Base-by-base conservation (phyloP, 2,888 invertebrate genomes). In the Drosophila formosana region DNA sequence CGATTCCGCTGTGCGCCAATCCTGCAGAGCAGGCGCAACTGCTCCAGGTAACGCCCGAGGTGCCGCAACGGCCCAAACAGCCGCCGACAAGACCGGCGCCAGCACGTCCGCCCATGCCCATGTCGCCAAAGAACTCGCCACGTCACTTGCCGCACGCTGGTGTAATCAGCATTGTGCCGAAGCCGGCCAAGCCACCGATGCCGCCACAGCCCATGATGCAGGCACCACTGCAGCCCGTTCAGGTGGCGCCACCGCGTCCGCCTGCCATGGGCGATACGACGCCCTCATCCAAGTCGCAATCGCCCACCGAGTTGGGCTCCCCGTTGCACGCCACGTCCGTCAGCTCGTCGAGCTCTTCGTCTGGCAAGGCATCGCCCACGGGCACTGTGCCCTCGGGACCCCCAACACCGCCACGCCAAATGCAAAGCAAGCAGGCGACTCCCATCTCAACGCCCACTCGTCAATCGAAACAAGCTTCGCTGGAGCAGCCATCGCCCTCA, bases 1-100 rank as follows among this genome's bases (percentile, higher is more conserved):
- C 98, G 7, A 94, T 97, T 62, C 95, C 98, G 0, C 93, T 98
- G 46, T 96, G 94, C 81, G 94, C 91, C 3, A 88, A 90, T 77
- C 90, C 91, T 3, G 64, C 85, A n/a, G 89, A 84, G 56, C 90
- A 91, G 53, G 90, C 91, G 3, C 88, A 87, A 53, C 69, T 90
- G 69, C 85, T 94, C 50, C 90, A 88, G 46, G 92, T 93, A 3
- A 93, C 94, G 57, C 94, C 94, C 1, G 94, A 94, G 75, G 90
- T 93, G 30, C 93, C 92, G 13, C 91, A 92, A 60, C 88, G 93
- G 5, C 92, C 93, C 37, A 93, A 92, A 56, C 92, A 93, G 78
- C 94, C 94, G 30, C 94, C 94, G 0, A 87, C 92, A 18, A 91
- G 94, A 65, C 94, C 75, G 8, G 75, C 94, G 3, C 94, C 94